These are phyloP conservation scores for Eupithecia exiguata DNA, from an alignment of 2,888 invertebrate genomes.

Conservation along the genomic window DNA sequence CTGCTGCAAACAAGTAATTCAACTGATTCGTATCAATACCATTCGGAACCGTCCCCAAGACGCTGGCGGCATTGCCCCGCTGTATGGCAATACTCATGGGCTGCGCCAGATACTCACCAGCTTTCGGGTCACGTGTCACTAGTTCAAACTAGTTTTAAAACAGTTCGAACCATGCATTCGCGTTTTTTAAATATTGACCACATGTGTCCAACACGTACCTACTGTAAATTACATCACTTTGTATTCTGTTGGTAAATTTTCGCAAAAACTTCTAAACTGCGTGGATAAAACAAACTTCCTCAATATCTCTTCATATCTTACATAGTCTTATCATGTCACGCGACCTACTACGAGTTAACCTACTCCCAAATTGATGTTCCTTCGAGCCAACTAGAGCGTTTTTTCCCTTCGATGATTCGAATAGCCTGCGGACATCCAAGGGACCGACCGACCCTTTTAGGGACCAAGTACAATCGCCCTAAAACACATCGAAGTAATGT, in stretches of 20 bases:
- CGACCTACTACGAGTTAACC: conserved; percentile 18
- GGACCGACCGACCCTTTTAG: conserved; percentile 45
- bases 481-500: conserved; percentile 43
- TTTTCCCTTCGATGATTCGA: conserved; percentile 36
- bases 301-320: conserved; percentile 7
- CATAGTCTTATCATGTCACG: conserved; percentile 23
- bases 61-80: too few species aligned
- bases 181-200: too few species aligned
- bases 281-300: conserved; percentile 4
- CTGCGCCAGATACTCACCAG: too few species aligned
- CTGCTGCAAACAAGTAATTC: too few species aligned
- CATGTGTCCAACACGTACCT: too few species aligned
- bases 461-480: conserved; percentile 39
- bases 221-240: background rate
- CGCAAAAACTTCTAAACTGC: background rate
- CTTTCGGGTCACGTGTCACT: too few species aligned
- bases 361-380: conserved; percentile 33
- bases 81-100: too few species aligned
- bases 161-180: too few species aligned
- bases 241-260: background rate
- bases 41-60: too few species aligned
- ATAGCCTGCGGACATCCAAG: conserved; percentile 44
- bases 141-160: too few species aligned
- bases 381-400: conserved; percentile 28
- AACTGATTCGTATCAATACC: too few species aligned